Conservation (phyloP, 2,113 vertebrate species). For the Oreochromis spilurus region DNA sequence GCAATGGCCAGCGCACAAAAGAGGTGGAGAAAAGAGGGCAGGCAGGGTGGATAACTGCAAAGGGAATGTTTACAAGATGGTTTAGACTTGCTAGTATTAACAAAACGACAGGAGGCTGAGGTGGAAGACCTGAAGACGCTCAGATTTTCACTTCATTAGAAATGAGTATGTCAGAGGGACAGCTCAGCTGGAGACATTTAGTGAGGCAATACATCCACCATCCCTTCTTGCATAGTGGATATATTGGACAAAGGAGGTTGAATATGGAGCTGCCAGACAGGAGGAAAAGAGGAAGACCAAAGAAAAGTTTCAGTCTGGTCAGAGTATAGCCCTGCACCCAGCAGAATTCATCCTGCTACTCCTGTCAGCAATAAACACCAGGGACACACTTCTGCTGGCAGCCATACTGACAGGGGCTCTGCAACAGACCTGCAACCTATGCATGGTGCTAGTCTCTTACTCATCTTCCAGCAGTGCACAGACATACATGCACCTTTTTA, state of each 20-base stretch:
- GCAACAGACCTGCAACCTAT: not conserved
- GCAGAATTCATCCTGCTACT: not conserved
- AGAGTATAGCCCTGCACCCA: not conserved
- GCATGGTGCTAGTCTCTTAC: not conserved
- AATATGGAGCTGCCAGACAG: not conserved
- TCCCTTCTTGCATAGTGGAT: not conserved
- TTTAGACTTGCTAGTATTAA: not conserved
- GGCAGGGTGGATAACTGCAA: not conserved
- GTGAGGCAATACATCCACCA: not conserved
- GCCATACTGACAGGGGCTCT: not conserved
- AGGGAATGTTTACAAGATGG: not conserved
- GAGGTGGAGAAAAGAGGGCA: not conserved
- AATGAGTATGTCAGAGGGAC: not conserved
- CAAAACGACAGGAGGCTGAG: not conserved
- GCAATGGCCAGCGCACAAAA: not conserved
- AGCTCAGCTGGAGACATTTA: not conserved
- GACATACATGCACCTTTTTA: not conserved
- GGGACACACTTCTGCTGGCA: not conserved
- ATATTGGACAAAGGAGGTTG: not conserved
- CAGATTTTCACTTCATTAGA: not conserved
- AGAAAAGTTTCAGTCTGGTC: not conserved
- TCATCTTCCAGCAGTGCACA: not conserved
- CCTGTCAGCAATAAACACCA: not conserved
- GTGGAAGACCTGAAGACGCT: not conserved
- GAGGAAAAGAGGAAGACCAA: not conserved